Percentiles rank a stretch among this genome's conserved stretches.
These are phyloP conservation scores for Ceratosolen fusciceps DNA, from an alignment of 1,140 invertebrate species.

Conservation along the genomic window DNA sequence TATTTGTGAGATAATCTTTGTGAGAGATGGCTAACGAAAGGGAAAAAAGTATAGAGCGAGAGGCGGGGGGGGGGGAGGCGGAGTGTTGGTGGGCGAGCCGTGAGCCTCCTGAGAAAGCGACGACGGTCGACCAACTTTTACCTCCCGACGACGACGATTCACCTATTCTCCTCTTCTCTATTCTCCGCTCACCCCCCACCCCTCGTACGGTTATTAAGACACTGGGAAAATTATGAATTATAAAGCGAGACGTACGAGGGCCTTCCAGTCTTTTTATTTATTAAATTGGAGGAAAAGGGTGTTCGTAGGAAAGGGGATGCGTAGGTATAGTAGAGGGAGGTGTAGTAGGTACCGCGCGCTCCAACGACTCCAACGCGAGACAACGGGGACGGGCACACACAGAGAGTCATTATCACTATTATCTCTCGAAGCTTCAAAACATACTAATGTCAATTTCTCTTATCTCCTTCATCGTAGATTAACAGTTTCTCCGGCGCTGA, in stretches of 20 bases:
- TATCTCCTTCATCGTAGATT: not conserved
- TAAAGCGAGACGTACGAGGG: too few species aligned
- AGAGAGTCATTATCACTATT: too few species aligned
- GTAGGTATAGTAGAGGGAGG: too few species aligned
- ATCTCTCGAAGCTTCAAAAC: not conserved
- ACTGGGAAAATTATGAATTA: not conserved
- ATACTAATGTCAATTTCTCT: not conserved
- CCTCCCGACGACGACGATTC: too few species aligned
- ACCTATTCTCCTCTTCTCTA: too few species aligned
- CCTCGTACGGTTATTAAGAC: not conserved
- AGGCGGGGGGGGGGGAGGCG: not conserved
- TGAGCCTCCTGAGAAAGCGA: not conserved
- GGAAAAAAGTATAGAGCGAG: conserved; percentile 2
- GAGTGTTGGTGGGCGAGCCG: not conserved
- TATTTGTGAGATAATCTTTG: conserved; percentile 65
- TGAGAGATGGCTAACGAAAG: conserved; percentile 26
- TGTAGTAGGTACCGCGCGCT: too few species aligned
- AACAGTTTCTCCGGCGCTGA: not conserved
- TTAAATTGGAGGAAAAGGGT: not conserved
- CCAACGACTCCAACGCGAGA: too few species aligned
- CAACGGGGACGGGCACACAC: too few species aligned
- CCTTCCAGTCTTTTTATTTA: not conserved
- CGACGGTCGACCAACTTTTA: too few species aligned
- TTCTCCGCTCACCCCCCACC: too few species aligned
- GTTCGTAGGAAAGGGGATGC: not conserved